Evolutionary conservation across 1,140 invertebrate species (phyloP).

Genomic region (Panulirus ornatus): DNA sequence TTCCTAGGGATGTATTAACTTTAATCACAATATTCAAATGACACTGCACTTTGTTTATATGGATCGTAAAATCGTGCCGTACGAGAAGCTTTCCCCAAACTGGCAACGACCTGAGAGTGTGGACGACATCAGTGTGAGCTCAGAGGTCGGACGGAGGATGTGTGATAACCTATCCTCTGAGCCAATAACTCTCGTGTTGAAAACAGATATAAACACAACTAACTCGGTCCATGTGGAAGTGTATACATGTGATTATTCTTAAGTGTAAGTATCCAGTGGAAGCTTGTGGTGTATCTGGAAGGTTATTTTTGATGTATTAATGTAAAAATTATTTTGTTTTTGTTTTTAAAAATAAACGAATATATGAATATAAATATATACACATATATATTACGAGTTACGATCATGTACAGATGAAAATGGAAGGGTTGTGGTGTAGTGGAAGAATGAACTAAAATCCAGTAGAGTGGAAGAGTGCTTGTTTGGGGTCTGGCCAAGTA

Average conservation of each 20-base stretch:
- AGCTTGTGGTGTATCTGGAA: background rate
- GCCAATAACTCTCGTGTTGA: slow-evolving; percentile 49
- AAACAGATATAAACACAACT: background rate
- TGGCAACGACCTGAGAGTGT: slow-evolving; percentile 15
- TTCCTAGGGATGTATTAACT: no score
- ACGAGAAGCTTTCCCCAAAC: background rate
- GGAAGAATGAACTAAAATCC: no score
- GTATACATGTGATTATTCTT: slow-evolving; percentile 2
- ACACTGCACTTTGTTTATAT: background rate
- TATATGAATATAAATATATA: no score
- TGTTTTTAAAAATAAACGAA: no score
- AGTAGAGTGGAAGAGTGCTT: no score
- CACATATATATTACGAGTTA: no score
- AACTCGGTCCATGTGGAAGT: background rate
- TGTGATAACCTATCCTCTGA: slow-evolving; percentile 42
- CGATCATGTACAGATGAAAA: no score
- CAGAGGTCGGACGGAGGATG: slow-evolving; percentile 33
- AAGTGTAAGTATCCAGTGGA: slow-evolving; percentile 25
- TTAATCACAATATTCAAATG: no score
- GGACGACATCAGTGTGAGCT: slow-evolving; percentile 46
- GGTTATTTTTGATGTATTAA: no score
- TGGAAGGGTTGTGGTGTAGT: no score
- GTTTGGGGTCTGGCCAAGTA: no score
- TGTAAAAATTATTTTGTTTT: no score
- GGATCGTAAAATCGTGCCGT: background rate